Evolutionary conservation across 2,113 vertebrate genomes (phyloP).

Genomic region (Athene cunicularia): DNA sequence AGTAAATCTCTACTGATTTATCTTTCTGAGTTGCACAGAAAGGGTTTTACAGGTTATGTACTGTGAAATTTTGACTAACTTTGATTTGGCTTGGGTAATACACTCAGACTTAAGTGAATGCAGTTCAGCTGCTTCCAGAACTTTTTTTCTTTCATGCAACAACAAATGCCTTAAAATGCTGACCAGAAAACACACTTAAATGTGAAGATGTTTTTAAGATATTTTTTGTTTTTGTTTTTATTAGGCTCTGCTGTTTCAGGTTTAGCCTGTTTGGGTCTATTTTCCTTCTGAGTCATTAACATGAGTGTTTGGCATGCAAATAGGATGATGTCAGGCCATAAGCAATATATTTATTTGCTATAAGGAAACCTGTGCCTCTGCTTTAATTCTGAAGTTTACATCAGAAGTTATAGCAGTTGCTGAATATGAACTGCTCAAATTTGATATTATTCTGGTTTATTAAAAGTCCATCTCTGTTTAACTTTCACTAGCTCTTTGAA

Average conservation of each 20-base stretch:
- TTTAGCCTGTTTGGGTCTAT: slow-evolving; percentile 13
- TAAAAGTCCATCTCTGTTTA: neutral
- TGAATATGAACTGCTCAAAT: neutral
- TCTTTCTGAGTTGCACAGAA: neutral
- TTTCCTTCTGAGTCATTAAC: slow-evolving; percentile 19
- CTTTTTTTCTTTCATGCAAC: neutral
- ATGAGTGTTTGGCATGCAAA: slow-evolving; percentile 5
- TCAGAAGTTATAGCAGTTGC: neutral
- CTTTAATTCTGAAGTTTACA: neutral
- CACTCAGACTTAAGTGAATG: neutral
- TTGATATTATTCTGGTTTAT: neutral
- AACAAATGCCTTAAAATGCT: neutral
- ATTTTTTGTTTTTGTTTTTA: neutral
- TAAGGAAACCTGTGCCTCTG: neutral
- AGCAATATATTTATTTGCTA: neutral
- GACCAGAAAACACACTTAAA: neutral
- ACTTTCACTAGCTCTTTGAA: neutral
- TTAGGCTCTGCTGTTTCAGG: neutral
- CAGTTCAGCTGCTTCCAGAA: neutral
- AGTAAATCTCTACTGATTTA: neutral
- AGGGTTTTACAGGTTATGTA: neutral
- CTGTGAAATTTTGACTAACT: neutral
- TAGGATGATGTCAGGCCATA: slow-evolving; percentile 7
- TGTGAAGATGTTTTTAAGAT: neutral
- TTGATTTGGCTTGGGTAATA: neutral